Conservation (phyloP, 2,888 invertebrate species). For the Prenolepis imparis region DNA sequence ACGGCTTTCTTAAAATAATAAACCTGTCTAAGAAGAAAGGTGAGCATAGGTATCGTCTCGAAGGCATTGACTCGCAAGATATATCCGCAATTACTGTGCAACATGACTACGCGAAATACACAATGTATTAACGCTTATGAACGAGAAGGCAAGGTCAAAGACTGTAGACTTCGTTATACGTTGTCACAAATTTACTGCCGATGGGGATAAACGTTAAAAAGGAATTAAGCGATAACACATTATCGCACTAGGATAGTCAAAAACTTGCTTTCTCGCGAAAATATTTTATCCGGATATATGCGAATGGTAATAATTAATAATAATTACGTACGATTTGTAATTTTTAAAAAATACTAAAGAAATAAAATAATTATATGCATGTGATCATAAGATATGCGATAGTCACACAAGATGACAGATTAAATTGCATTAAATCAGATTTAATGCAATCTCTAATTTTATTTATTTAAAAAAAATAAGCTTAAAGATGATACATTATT, state of each 20-base stretch:
- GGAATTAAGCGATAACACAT: conserved; percentile 65
- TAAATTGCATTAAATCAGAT: not conserved
- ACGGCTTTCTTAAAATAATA: conserved; percentile 19
- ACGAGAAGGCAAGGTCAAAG: conserved; percentile 57
- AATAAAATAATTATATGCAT: not conserved
- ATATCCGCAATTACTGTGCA: conserved; percentile 56
- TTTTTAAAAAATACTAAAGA: not conserved
- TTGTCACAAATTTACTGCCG: conserved; percentile 61
- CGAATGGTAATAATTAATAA: not conserved
- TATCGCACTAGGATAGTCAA: conserved; percentile 28
- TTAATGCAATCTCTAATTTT: not conserved
- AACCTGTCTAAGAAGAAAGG: not conserved
- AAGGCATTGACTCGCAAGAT: not conserved
- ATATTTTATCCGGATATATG: not conserved
- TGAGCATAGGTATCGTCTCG: not conserved
- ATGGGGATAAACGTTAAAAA: conserved; percentile 34
- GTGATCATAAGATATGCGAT: not conserved
- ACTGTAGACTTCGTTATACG: conserved; percentile 62
- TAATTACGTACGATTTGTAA: not conserved
- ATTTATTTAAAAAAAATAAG: not conserved
- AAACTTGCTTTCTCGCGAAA: not conserved
- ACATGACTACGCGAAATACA: conserved; percentile 39
- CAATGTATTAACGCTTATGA: conserved; percentile 62
- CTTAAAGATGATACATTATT: not conserved
- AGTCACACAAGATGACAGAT: not conserved